Evolutionary conservation across 1,140 invertebrate genomes (phyloP), one percentile per base, ranked within the genome.

Genomic region (Anoplophora glabripennis): DNA sequence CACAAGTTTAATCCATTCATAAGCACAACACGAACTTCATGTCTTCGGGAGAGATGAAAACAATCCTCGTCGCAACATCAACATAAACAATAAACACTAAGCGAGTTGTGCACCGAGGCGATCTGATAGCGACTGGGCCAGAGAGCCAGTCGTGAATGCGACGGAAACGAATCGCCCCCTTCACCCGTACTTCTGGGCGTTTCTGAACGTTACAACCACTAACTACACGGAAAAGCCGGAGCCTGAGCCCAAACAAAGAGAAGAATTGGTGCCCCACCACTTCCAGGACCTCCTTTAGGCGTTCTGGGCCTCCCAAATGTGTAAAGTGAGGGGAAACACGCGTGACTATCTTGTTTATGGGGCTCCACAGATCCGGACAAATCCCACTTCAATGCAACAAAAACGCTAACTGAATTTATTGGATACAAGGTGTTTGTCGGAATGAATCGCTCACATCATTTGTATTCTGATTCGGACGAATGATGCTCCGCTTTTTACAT

Each of bases 401-500:
- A 72, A 72, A 72, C 72, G 63, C 65, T 75, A 75, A 75, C 73
- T 69, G 74, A 76, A 75, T 76, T 76, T 76, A 76, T 76, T 76
- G 73, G 73, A 74, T 75, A 76, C 74, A 76, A 72, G 73, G 74
- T 75, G 74, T 75, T 75, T 71, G 71, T 72, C 69, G 68, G 68
- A 75, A 75, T 75, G 74, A 74, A 75, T 74, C 70, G 71, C 66
- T 70, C 61, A 67, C 59, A 69, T 76, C 73, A 72, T 76, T 76
- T 76, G 74, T 76, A 76, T 75, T 75, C 72, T 65, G 72, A 67
- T 72, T 74, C 64, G 72, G 69, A 70, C 70, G 72, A 71, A 72
- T 71, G 72, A 74, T 74, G 72, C 70, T 70, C 56, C 65, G 68
- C 64, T 75, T 75, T 75, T 72, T 74, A 75, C 73, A 75, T 67